Evolutionary conservation across 2,888 invertebrate species (phyloP).

Genomic region (Pseudanteris insignis): DNA sequence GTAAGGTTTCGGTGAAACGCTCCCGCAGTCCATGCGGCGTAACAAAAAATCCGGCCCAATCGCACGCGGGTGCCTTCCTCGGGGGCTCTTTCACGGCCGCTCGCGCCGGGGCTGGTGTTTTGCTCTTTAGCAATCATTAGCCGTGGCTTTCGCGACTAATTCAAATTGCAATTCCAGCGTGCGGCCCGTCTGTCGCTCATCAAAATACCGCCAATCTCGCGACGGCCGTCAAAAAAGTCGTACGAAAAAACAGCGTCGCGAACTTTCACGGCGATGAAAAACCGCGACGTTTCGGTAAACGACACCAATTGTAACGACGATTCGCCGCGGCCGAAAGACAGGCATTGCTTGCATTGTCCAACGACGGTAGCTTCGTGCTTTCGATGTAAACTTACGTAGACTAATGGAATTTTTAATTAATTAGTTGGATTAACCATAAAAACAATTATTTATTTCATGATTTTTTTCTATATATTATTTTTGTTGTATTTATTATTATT

Average conservation of each 20-base stretch:
- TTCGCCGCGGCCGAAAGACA: slow-evolving; percentile 11
- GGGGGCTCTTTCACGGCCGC: slow-evolving; percentile 49
- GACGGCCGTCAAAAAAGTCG: background rate
- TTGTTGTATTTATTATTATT: no score
- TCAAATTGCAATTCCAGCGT: slow-evolving; percentile 63
- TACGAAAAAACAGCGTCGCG: slow-evolving; percentile 54
- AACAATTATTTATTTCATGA: no score
- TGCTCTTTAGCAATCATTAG: slow-evolving; percentile 65
- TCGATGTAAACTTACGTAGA: no score
- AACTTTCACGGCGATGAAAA: slow-evolving; percentile 54
- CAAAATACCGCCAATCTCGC: slow-evolving; percentile 60
- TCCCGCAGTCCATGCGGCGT: slow-evolving; percentile 12
- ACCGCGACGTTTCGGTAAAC: slow-evolving; percentile 26
- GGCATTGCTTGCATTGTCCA: no score
- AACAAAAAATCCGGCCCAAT: slow-evolving; percentile 49
- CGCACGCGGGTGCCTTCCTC: slow-evolving; percentile 39
- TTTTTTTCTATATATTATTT: no score
- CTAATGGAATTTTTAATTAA: no score
- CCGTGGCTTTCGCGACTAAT: slow-evolving; percentile 62
- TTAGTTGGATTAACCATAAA: no score
- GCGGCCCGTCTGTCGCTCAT: slow-evolving; percentile 55
- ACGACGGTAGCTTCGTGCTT: no score
- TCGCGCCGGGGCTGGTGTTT: slow-evolving; percentile 50
- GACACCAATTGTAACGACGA: slow-evolving; percentile 27
- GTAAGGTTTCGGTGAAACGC: slow-evolving; percentile 44